A percentile compares a stretch with the other conserved stretches of the same genome.
These are phyloP conservation scores for Melanophora roralis DNA, from an alignment of 2,888 invertebrate genomes.

Conservation along the genomic window DNA sequence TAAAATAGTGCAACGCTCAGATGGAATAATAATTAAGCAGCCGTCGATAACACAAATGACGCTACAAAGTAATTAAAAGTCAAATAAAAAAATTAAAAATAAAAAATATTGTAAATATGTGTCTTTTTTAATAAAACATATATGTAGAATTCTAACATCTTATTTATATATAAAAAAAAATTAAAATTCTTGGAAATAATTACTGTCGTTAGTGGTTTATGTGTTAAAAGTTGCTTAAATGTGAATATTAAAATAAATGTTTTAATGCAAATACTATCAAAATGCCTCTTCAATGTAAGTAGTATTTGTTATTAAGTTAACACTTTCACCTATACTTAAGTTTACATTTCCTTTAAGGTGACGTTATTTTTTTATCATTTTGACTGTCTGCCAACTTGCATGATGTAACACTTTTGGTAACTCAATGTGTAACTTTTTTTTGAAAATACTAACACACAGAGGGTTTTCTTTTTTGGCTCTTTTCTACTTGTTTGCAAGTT, in stretches of 20 bases:
- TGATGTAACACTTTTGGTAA: no score
- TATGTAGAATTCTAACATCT: no score
- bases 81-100: neutral
- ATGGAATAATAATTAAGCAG: neutral
- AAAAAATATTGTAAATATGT: neutral
- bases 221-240: neutral
- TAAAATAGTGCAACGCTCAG: neutral
- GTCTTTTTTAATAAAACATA: neutral
- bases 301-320: neutral
- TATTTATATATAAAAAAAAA: neutral
- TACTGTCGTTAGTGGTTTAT: no score
- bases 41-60: neutral
- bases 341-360: no score
- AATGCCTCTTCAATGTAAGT: no score
- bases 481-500: neutral
- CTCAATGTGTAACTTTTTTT: no score
- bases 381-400: no score
- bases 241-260: no score
- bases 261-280: no score
- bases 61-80: constrained; percentile 5
- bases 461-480: neutral
- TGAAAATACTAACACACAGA: no score
- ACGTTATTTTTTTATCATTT: no score
- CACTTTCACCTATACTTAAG: no score
- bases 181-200: neutral